These are phyloP conservation scores for Cataglyphis rosenhaueri DNA, from an alignment of 2,888 invertebrate genomes.

Conservation along the genomic window DNA sequence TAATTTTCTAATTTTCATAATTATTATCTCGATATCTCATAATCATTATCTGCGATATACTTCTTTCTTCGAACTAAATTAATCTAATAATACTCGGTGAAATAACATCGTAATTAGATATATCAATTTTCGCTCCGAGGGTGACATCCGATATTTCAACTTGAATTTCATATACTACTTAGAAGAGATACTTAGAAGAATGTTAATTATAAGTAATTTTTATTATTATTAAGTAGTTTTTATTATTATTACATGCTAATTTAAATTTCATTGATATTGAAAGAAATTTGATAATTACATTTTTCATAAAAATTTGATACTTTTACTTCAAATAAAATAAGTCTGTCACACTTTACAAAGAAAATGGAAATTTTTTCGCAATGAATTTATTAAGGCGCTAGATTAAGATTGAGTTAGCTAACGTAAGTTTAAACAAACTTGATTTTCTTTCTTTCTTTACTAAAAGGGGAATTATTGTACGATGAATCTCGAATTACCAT, in stretches of 20 bases:
- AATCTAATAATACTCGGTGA: background rate
- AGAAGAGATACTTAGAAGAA: background rate
- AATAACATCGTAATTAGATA: background rate
- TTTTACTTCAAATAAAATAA: background rate
- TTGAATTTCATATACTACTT: conserved; percentile 2
- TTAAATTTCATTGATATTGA: background rate
- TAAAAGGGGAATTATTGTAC: no score
- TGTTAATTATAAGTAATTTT: background rate
- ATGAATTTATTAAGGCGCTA: no score
- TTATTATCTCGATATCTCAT: background rate
- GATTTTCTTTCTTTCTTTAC: no score
- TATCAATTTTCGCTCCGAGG: background rate
- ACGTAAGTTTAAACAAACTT: background rate
- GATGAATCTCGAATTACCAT: background rate
- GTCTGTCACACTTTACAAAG: background rate
- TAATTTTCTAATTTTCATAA: background rate
- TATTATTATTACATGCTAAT: background rate
- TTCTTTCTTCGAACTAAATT: background rate
- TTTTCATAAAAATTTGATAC: background rate
- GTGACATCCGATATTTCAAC: background rate
- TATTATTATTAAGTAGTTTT: background rate
- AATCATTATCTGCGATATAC: background rate
- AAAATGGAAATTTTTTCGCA: background rate
- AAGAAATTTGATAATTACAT: background rate
- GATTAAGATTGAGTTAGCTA: background rate